phyloP scores from a whole-genome alignment of 2,888 invertebrate species.

The Drosophila limbata region DNA sequence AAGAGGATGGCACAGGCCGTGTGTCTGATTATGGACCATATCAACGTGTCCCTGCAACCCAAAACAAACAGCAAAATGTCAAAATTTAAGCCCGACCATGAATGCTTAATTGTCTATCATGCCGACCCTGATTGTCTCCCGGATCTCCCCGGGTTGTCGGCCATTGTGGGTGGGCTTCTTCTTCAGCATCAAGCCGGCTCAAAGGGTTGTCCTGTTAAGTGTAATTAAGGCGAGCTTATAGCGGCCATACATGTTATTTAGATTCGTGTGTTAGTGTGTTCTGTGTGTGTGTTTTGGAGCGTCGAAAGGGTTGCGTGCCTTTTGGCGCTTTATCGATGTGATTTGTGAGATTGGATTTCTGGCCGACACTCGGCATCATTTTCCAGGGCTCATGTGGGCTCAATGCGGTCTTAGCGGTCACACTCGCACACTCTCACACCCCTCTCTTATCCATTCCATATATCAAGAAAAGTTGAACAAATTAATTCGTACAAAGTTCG shows the following conservation, averaged over 20 bases:
- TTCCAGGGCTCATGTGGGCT: slow-evolving; percentile 73
- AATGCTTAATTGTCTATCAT: slow-evolving; percentile 79
- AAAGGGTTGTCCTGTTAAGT: slow-evolving; percentile 58
- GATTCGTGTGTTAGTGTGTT: slow-evolving; percentile 18
- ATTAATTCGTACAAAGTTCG: slow-evolving; percentile 72
- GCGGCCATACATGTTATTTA: slow-evolving; percentile 58
- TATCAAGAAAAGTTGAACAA: slow-evolving; percentile 68
- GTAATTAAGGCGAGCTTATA: slow-evolving; percentile 79
- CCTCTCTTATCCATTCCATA: slow-evolving; percentile 29
- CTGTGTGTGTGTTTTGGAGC: slow-evolving; percentile 33
- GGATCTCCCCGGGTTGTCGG: slow-evolving; percentile 10
- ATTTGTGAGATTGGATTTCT: slow-evolving; percentile 80
- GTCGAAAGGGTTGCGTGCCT: slow-evolving; percentile 75
- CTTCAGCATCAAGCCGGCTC: slow-evolving; percentile 22
- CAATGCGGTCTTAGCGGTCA: slow-evolving; percentile 76
- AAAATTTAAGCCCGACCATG: slow-evolving; percentile 80
- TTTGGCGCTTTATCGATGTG: slow-evolving; percentile 77
- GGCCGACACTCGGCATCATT: slow-evolving; percentile 52
- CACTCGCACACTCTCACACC: slow-evolving; percentile 8
- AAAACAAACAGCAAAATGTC: slow-evolving; percentile 76
- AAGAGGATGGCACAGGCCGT: slow-evolving; percentile 62
- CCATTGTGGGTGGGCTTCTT: slow-evolving; percentile 34
- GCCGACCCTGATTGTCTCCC: slow-evolving; percentile 15
- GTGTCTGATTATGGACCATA: slow-evolving; percentile 70
- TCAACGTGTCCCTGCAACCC: slow-evolving; percentile 29